Conservation (phyloP, 2,113 vertebrate genomes). For the Tringa solitaria region DNA sequence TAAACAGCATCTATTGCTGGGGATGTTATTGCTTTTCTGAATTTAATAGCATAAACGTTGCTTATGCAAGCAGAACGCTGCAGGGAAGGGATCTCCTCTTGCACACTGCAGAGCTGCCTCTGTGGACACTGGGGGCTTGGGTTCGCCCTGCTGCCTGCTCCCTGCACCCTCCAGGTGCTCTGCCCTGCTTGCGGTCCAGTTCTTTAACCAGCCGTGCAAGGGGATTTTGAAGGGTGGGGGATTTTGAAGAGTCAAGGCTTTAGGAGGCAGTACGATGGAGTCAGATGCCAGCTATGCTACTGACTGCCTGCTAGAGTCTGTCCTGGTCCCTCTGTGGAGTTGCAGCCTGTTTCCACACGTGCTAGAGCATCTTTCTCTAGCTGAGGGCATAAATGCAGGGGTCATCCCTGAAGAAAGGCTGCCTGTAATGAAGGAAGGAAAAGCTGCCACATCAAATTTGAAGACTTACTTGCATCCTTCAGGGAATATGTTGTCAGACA, state of each 20-base stretch:
- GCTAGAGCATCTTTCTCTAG: neutral
- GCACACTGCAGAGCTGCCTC: neutral
- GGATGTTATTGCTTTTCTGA: constrained; percentile 20
- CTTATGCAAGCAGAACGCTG: neutral
- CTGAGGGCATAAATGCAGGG: neutral
- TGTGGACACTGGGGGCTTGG: accelerated
- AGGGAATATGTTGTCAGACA: neutral
- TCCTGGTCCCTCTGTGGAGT: neutral
- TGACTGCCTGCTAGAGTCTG: neutral
- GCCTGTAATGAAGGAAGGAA: neutral
- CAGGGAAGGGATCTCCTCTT: neutral
- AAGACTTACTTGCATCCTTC: neutral
- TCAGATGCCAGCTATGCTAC: neutral
- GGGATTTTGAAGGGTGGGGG: neutral
- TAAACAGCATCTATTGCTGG: neutral
- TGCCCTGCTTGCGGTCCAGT: accelerated
- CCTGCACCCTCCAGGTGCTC: neutral
- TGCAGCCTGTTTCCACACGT: neutral
- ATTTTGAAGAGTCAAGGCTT: neutral
- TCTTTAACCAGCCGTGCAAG: neutral
- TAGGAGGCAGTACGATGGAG: neutral
- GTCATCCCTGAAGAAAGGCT: neutral
- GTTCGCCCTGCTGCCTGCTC: accelerated
- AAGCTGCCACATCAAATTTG: neutral
- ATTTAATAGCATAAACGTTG: neutral